Evolutionary conservation across 2,797 vertebrate species (phyloP), one percentile per base, ranked within the genome.

Genomic region (Paratrypauchen microcephalus): DNA sequence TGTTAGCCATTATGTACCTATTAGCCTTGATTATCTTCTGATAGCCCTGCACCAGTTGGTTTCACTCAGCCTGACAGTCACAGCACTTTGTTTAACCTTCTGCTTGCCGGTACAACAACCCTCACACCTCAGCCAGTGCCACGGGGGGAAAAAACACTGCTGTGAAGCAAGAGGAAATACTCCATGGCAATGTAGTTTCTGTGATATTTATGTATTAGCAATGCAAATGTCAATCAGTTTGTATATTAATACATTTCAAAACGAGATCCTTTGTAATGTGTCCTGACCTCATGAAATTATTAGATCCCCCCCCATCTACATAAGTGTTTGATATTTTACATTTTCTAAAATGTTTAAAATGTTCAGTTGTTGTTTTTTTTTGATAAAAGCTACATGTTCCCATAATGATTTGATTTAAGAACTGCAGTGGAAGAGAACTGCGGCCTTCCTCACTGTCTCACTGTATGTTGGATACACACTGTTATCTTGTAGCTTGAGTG

Each of bases 11-110:
- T 97, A 97, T 96, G 95, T 96, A 96, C 95, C 95, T 97, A 97
- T 98, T 98, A 97, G 94, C 92, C 93, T 94, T 96, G 95, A 98
- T 98, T 97, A 96, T 95, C 94, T 95, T 94, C 94, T 96, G 95
- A 96, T 97, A 96, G 95, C 88, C 80, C 83, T 92, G 91, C 91
- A 87, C 93, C 95, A 95, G 94, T 96, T 96, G 96, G 95, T 95
- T 98, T 97, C 94, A 94, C 95, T 97, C 95, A 95, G 93, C 91
- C 93, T 96, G 95, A 96, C 95, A 96, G 92, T 93, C 92, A 87
- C 94, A 89, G 93, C 92, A 94, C 94, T 96, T 96, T 95, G 94
- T 96, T 97, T 97, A 96, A 97, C 94, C 95, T 97, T 95, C 95
- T 92, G 93, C 94, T 93, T 93, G 91, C 85, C 79, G 85, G 90